These are phyloP conservation scores for Dolichopus griseipennis DNA, from an alignment of 2,888 invertebrate species.

Conservation along the genomic window DNA sequence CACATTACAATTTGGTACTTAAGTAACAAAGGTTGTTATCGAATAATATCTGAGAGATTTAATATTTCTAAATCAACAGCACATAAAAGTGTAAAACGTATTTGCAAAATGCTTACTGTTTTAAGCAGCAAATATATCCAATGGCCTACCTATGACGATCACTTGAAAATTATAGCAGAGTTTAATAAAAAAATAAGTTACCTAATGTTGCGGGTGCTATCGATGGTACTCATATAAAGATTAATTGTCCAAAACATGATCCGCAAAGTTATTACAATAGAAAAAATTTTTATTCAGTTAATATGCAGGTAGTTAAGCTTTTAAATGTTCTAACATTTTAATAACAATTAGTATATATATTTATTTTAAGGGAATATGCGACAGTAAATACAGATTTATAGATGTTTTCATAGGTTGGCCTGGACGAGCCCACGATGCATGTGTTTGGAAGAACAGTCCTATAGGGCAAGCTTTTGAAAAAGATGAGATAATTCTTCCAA, in stretches of 20 bases:
- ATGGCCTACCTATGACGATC: slow-evolving; percentile 8
- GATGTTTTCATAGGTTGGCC: slow-evolving; percentile 14
- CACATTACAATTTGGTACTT: slow-evolving; percentile 13
- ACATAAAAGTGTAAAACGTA: neutral
- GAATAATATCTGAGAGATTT: slow-evolving; percentile 12
- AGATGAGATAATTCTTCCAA: neutral
- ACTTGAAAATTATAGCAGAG: neutral
- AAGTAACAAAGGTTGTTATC: slow-evolving; percentile 8
- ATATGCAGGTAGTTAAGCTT: slow-evolving; percentile 10
- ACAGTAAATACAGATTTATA: slow-evolving; percentile 9
- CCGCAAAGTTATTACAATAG: slow-evolving; percentile 12
- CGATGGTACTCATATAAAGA: slow-evolving; percentile 10
- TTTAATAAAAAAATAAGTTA: slow-evolving; percentile 7
- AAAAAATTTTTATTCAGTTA: slow-evolving; percentile 8
- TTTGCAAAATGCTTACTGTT: neutral
- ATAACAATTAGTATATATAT: too few species aligned
- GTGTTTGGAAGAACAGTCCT: slow-evolving; percentile 12
- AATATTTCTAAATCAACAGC: too few species aligned
- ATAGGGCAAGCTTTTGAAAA: slow-evolving; percentile 7
- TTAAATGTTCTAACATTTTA: too few species aligned
- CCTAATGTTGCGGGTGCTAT: slow-evolving; percentile 11
- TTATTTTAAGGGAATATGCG: slow-evolving; percentile 12
- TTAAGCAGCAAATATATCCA: slow-evolving; percentile 2
- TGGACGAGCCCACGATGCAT: slow-evolving; percentile 14
- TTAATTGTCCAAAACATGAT: neutral